Evolutionary conservation across 2,888 invertebrate genomes (phyloP), one percentile per base, ranked within the genome.

Genomic region (Serrognathus titanus): DNA sequence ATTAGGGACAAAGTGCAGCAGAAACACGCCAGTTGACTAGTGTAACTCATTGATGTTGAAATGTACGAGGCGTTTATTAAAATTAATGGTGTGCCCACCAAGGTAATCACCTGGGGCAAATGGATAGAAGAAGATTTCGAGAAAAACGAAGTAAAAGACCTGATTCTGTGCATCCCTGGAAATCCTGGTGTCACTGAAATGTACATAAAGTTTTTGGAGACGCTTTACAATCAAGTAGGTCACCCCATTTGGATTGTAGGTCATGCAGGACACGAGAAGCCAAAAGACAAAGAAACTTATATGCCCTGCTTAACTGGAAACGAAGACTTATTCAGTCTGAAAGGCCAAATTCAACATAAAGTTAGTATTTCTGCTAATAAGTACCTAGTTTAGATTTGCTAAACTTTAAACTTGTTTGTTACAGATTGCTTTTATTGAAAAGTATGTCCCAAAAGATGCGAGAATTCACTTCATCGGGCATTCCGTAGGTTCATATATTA

Each of bases 401-500:
- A 31, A 31, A 31, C 5, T 31, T 24, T 55, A 31, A 31, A 6
- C 35, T 12, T 51, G n/a, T 68, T 12, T 51, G n/a, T 68, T 75
- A 77, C 75, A 75, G 79, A 70, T 80, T 47, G 82, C 84, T 55
- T 90, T 96, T 71, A 86, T 96, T 55, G 80, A 84, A 64, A 83
- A 85, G 64, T 85, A 85, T 71, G 81, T 94, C 61, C 90, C 92
- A 53, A 75, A 81, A 61, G 80, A 85, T 69, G 84, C 87, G n/a
- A 87, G 83, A 71, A 74, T 97, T 40, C 88, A 93, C 75, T 77
- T 96, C 39, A 83, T 96, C 65, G 94, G 92, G 1, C 96, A 97
- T 80, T 96, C 96, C 0, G 92, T 96, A 69, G 97, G 97, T 3
- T 84, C 89, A 51, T 93, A 94, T 85, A 86, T 94, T 69, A 82